phyloP scores from a whole-genome alignment of 1,140 invertebrate genomes.

The Drosophila willistoni region DNA sequence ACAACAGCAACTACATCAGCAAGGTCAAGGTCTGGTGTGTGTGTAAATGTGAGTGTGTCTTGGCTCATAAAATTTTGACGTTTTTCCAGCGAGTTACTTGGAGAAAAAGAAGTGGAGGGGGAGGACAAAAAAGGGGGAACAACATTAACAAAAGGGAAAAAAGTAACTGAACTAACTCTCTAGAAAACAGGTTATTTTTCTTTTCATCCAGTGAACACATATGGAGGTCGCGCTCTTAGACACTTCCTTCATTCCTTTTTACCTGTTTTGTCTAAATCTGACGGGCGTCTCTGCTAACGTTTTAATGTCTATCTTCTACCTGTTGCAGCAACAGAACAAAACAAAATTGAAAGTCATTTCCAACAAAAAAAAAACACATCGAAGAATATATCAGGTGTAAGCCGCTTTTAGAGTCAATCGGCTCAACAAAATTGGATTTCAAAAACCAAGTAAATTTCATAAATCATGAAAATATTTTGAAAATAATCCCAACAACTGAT shows the following conservation, averaged over 20 bases:
- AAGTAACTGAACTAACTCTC: constrained; percentile 16
- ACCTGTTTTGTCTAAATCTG: constrained; percentile 22
- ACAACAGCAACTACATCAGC: neutral
- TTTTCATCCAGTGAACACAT: too few relatives aligned
- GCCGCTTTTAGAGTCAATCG: constrained; percentile 73
- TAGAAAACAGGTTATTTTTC: constrained; percentile 39
- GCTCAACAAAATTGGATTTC: constrained; percentile 20
- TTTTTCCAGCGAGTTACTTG: neutral
- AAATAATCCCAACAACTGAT: too few relatives aligned
- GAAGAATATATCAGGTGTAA: constrained; percentile 34
- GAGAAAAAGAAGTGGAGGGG: neutral
- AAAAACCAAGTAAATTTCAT: too few relatives aligned
- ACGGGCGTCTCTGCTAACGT: too few relatives aligned
- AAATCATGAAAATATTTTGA: neutral
- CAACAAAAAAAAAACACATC: constrained; percentile 49
- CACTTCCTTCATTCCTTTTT: constrained; percentile 13
- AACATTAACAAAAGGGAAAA: constrained; percentile 24
- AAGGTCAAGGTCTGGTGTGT: constrained; percentile 52
- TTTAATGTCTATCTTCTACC: constrained; percentile 21
- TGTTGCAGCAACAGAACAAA: constrained; percentile 37
- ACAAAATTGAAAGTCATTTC: constrained; percentile 74
- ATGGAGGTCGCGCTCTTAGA: too few relatives aligned
- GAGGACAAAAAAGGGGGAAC: too few relatives aligned
- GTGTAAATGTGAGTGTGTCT: constrained; percentile 25
- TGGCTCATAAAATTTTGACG: neutral